A percentile compares a stretch with the other conserved stretches of the same genome.
Conservation (phyloP, 53 echinoderm and acorn worm species). For the Hippasteria phrygiana region DNA sequence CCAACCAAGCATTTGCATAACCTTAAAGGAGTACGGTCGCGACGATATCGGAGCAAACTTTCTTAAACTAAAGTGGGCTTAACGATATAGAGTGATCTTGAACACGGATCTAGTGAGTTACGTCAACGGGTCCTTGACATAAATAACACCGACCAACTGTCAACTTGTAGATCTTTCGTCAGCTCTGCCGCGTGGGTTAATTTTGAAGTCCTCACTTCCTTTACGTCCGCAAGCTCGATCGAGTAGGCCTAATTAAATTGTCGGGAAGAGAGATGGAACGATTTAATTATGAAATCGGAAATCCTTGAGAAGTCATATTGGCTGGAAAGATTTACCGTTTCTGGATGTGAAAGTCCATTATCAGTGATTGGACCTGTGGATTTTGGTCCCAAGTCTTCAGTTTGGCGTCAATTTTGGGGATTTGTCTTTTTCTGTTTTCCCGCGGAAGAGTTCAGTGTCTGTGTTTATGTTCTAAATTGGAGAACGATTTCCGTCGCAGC, state of each 20-base stretch:
- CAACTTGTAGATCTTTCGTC: constrained; percentile 5
- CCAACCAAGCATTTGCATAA: background rate
- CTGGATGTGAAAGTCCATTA: constrained; percentile 48
- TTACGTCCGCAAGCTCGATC: background rate
- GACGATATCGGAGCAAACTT: background rate
- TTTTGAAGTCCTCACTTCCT: background rate
- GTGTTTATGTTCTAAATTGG: constrained; percentile 15
- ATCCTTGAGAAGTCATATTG: constrained; percentile 39
- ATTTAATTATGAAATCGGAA: constrained; percentile 60
- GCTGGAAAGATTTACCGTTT: background rate
- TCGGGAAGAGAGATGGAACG: constrained; percentile 16
- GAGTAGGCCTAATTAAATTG: constrained; percentile 25
- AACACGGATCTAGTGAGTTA: background rate
- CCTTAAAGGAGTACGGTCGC: background rate
- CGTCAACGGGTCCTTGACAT: constrained; percentile 25
- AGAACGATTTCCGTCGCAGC: background rate
- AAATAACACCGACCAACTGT: background rate
- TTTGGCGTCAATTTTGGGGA: constrained; percentile 26
- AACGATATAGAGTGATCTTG: background rate
- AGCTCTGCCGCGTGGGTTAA: background rate
- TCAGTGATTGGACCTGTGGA: constrained; percentile 8
- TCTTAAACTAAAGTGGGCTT: background rate
- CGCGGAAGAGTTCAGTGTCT: background rate
- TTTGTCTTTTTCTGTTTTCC: background rate
- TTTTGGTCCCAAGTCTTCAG: constrained; percentile 17